Evolutionary conservation across 2,797 vertebrate species (phyloP), one percentile per base, ranked within the genome.

Genomic region (Hylomyscus alleni): DNA sequence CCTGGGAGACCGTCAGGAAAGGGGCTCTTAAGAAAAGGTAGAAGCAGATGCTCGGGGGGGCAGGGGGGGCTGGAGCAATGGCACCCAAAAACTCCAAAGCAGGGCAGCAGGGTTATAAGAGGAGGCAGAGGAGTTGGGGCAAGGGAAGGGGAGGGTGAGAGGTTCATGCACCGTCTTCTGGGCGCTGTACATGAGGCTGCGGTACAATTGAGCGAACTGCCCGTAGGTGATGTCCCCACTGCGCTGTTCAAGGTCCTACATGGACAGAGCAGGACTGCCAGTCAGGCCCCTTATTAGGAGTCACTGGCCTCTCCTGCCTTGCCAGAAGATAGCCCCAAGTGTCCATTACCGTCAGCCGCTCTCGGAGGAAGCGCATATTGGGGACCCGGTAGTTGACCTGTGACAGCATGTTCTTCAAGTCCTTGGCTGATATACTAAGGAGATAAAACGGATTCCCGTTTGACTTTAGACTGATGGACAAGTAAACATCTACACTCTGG

Each of bases 351-450:
- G 99, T 99, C 98, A 99, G 99, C 54, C 99, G 99, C 98, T 99
- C 99, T 97, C 99, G 98, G 97, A 99, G 99, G 98, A 99, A 99
- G 98, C 98, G 99, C 99, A 99, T 99, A 98, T 99, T 99, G 96
- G 99, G 99, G 84, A 99, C 99, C 31, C 99, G 99, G 98, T 99
- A 99, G 99, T 99, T 99, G 98, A 99, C 99, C 98, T 99, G 99
- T 89, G 99, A 99, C 98, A 99, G 98, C 99, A 99, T 99, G 98
- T 98, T 99, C 98, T 99, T 99, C 98, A 99, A 98, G 98, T 99
- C 99, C 98, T 99, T 99, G 98, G 99, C 99, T 50, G 99, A 99
- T 98, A 99, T 99, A 98, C 99, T 99, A 97, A 97, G 94, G 82
- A 92, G 78, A 94, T 72, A 75, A 96, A 47, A 97, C 24, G 44